Conservation (phyloP, 2,113 vertebrate species). For the Phocoena phocoena region DNA sequence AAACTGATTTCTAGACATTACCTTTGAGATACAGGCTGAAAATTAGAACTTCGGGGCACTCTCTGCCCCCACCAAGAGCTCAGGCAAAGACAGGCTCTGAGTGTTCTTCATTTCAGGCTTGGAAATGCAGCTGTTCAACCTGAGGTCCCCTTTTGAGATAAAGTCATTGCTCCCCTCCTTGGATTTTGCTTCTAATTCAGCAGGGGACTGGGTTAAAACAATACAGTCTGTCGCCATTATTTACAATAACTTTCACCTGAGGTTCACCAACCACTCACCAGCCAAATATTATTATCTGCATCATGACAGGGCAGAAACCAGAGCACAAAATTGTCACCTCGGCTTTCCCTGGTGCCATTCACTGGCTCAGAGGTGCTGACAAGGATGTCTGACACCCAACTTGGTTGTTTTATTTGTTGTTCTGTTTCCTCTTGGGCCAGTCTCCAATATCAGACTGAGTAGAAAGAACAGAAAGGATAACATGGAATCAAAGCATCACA, state of each 20-base stretch:
- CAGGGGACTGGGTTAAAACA: background rate
- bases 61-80: conserved; percentile 1
- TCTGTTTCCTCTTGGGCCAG: background rate
- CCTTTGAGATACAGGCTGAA: conserved; percentile 58
- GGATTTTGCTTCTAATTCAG: background rate
- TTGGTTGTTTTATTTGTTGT: background rate
- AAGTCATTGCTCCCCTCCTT: background rate
- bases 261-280: background rate
- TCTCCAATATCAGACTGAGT: background rate
- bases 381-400: background rate
- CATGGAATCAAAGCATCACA: background rate
- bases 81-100: background rate
- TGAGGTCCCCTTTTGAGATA: background rate
- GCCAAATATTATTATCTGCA: background rate
- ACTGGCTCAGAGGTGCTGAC: background rate
- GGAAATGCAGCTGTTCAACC: conserved; percentile 6
- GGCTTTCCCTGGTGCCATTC: background rate
- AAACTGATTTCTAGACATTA: conserved; percentile 70
- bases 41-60: conserved; percentile 52
- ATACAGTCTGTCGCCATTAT: background rate
- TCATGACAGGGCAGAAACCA: background rate
- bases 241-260: background rate
- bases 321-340: background rate
- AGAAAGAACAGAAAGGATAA: background rate
- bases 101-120: background rate